Percentiles rank a stretch among this genome's conserved stretches.
Evolutionary conservation across 2,113 vertebrate species (phyloP).

Genomic region (Phasianus colchicus): DNA sequence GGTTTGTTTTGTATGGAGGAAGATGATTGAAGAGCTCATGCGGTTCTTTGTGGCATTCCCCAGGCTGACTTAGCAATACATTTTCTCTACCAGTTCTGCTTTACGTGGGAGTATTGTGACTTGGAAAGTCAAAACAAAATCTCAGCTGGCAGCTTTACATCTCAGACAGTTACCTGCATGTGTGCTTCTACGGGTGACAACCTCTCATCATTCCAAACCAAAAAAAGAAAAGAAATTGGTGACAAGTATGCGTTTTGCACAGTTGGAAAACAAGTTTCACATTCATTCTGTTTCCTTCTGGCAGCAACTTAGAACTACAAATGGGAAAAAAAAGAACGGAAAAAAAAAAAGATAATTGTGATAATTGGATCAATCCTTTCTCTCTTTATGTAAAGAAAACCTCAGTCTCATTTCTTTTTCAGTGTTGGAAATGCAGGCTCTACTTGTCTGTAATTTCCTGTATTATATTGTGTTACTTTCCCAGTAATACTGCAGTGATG

Average conservation of each 20-base stretch:
- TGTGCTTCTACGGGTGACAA: background rate
- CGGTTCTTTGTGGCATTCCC: background rate
- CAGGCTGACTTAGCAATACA: accelerated
- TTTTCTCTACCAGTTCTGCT: accelerated
- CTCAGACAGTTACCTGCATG: background rate
- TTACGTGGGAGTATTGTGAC: no score
- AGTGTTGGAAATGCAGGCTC: background rate
- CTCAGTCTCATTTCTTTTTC: background rate
- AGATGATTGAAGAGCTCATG: background rate
- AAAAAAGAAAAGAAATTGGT: background rate
- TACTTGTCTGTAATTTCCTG: background rate
- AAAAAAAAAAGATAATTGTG: background rate
- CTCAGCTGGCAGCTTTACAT: no score
- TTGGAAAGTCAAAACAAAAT: background rate
- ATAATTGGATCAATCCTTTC: background rate
- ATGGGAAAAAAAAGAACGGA: no score
- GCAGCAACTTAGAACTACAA: background rate
- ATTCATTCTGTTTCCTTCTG: background rate
- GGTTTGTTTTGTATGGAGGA: background rate
- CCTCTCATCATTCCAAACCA: background rate
- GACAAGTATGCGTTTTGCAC: background rate
- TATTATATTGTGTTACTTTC: background rate
- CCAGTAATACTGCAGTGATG: accelerated
- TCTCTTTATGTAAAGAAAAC: background rate
- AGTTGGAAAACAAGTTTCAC: background rate